Evolutionary conservation across 2,888 invertebrate species (phyloP).

Genomic region (Periphyllus acericola): DNA sequence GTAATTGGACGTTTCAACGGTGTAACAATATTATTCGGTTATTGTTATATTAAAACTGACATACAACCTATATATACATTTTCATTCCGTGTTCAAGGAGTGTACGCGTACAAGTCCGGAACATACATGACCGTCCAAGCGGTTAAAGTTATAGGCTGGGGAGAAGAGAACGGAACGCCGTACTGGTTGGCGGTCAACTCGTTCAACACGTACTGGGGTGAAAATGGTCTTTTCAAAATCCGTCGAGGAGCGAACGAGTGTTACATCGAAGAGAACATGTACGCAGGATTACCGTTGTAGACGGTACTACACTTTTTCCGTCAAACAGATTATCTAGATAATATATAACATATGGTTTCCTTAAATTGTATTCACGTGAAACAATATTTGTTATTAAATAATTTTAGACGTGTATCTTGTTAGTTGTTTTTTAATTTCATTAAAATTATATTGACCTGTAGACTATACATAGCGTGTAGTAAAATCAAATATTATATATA

Average conservation of each 20-base stretch:
- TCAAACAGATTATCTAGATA: background rate
- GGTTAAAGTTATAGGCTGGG: constrained; percentile 72
- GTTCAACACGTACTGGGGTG: constrained; percentile 94
- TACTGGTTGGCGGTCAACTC: constrained; percentile 93
- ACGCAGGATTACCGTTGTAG: constrained; percentile 41
- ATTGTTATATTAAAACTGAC: background rate
- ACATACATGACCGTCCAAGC: constrained; percentile 70
- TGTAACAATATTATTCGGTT: no score
- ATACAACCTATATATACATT: background rate
- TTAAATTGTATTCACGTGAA: no score
- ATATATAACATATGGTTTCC: no score
- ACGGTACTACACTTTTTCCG: background rate
- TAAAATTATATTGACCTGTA: no score
- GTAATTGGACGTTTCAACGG: constrained; percentile 15
- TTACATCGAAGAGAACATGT: constrained; percentile 72
- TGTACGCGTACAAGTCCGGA: constrained; percentile 69
- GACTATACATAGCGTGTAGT: no score
- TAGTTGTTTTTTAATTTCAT: no score
- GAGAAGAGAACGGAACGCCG: constrained; percentile 77
- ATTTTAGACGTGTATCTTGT: no score
- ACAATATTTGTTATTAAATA: no score
- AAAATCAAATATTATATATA: no score
- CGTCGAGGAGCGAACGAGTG: constrained; percentile 81
- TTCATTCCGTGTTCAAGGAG: background rate
- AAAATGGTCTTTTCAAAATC: constrained; percentile 88